Percentiles rank a stretch among this genome's conserved stretches.
Evolutionary conservation across 2,113 vertebrate species (phyloP).

Genomic region (Platanista minor): DNA sequence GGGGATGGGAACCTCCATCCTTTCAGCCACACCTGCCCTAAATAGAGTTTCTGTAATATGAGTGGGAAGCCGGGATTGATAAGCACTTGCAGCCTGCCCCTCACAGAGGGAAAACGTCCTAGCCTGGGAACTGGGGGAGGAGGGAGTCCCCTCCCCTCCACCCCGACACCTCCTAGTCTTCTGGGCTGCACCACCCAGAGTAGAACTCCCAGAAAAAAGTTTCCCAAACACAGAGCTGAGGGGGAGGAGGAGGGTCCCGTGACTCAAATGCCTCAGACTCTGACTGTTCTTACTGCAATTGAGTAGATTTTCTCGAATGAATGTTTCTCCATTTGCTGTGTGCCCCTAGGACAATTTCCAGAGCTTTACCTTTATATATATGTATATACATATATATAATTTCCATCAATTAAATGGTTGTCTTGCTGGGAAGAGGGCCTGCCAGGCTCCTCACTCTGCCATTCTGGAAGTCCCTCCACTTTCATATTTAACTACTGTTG

Average conservation of each 20-base stretch:
- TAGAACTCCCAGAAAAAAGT: neutral
- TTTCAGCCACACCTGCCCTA: neutral
- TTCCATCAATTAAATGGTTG: neutral
- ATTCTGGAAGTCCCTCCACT: neutral
- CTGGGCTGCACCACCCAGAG: neutral
- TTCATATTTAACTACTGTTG: neutral
- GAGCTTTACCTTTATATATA: neutral
- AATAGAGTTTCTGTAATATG: neutral
- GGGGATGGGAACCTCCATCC: neutral
- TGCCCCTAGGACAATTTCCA: neutral
- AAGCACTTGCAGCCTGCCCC: no score
- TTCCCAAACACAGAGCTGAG: neutral
- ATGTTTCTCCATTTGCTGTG: neutral
- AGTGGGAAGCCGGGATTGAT: accelerated
- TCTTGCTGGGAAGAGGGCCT: neutral
- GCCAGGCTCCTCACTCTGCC: neutral
- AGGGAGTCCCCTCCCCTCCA: neutral
- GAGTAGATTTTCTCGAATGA: neutral
- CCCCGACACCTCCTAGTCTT: neutral
- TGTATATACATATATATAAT: neutral
- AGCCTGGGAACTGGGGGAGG: neutral
- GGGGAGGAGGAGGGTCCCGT: accelerated
- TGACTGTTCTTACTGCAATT: neutral
- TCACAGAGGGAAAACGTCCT: accelerated
- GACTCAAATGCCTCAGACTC: neutral